Conservation (phyloP, 2,888 invertebrate species). For the Tigriopus californicus region DNA sequence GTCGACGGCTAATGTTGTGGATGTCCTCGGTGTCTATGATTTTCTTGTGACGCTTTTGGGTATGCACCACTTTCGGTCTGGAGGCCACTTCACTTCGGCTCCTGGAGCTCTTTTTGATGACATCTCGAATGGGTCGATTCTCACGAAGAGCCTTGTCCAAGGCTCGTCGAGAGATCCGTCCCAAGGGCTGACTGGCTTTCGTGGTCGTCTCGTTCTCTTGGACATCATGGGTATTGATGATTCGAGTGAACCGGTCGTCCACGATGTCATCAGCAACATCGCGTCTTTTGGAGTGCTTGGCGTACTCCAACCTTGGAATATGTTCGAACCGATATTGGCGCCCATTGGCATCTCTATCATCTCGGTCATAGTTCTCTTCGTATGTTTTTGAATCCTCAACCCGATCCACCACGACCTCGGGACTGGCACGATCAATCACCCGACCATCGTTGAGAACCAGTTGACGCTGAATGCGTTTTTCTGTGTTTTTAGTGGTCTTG, state of each 20-base stretch:
- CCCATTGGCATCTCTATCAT: not conserved
- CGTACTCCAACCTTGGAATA: not conserved
- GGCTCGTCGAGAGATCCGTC: not conserved
- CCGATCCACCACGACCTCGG: conserved; percentile 71
- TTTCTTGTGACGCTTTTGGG: conserved; percentile 34
- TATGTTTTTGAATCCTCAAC: conserved; percentile 63
- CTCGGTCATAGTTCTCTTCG: not conserved
- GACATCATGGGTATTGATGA: conserved; percentile 10
- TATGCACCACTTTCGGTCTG: no score
- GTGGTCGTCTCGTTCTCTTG: conserved; percentile 2
- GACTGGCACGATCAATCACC: conserved; percentile 71
- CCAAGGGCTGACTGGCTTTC: conserved; percentile 2
- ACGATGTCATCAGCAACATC: not conserved
- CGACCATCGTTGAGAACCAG: conserved; percentile 68
- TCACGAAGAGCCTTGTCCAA: not conserved
- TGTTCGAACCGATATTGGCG: not conserved
- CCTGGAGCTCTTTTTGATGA: no score
- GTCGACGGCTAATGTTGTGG: conserved; percentile 25
- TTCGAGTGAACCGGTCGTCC: conserved; percentile 1
- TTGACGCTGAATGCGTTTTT: conserved; percentile 71
- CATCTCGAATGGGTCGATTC: not conserved
- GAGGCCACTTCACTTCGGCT: no score
- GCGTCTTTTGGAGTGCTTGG: not conserved
- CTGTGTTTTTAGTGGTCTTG: conserved; percentile 73
- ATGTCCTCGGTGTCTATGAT: conserved; percentile 71